Evolutionary conservation across 1,140 invertebrate genomes (phyloP), one percentile per base, ranked within the genome.

Genomic region (Plutomurus gul): DNA sequence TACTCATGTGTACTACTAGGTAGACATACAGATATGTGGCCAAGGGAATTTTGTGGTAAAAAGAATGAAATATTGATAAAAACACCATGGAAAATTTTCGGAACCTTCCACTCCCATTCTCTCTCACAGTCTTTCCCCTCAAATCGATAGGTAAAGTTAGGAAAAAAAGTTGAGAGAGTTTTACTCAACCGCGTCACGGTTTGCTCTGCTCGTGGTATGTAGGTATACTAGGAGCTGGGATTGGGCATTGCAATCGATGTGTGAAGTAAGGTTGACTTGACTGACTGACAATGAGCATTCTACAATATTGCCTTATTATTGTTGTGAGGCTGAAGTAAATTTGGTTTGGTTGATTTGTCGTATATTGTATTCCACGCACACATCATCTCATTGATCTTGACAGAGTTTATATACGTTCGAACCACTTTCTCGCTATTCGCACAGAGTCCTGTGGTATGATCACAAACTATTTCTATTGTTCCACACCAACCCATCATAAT

Each of bases 401-500:
- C 43, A 16, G 18, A 18, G 37, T 43, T 72, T 18, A 40, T 43
- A n/a, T 10, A 43, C n/a, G 71, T 65, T 65, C 27, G 56, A 65
- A 30, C 56, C 56, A 65, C 73, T 43, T 75, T 75, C 40, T 75
- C 46, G 40, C 49, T 75, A 47, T 43, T 75, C 49, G 27, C 47
- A 75, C 43, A 36, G 49, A 76, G 75, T 76, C 75, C 56, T 76
- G 75, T 30, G 33, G 25, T 49, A 76, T 76, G 47, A 51, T 20
- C 75, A 76, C 40, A 51, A 75, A 22, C 75, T 51, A 76, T 76
- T 76, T 76, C 75, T 76, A 76, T 76, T 76, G 75, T 76, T 76
- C 75, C 49, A 39, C 74, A 49, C 75, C 33, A 47, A 36, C 73
- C 40, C 30, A 49, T 75, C 73, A 49, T 75, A 75, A 47, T 75